A percentile compares a stretch with the other conserved stretches of the same genome.
These are phyloP conservation scores for Dendroctonus ponderosae DNA, from an alignment of 1,140 invertebrate species.

Conservation along the genomic window DNA sequence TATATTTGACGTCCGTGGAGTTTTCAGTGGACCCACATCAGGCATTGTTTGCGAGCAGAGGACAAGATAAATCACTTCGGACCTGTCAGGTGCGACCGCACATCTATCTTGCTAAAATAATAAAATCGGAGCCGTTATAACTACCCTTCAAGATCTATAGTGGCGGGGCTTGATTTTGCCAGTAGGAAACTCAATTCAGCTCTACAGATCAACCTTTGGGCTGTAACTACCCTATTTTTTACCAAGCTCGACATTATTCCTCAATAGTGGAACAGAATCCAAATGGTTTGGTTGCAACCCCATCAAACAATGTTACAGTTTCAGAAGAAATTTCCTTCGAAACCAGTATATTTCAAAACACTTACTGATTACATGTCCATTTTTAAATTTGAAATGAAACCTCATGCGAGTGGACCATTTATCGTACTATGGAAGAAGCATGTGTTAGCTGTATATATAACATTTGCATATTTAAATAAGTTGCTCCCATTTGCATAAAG, in stretches of 20 bases:
- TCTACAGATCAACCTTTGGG: neutral
- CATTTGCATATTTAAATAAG: too few relatives aligned
- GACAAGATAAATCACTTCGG: conserved; percentile 32
- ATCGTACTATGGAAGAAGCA: too few relatives aligned
- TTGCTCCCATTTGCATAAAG: too few relatives aligned
- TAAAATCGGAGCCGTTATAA: conserved; percentile 16
- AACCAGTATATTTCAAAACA: too few relatives aligned
- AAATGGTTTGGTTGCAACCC: neutral
- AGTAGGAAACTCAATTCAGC: neutral
- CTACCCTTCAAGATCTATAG: neutral
- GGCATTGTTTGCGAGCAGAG: conserved; percentile 19
- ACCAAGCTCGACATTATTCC: neutral
- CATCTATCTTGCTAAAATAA: conserved; percentile 30
- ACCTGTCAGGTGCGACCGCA: conserved; percentile 28
- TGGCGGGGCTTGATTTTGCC: neutral
- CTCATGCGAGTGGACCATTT: too few relatives aligned
- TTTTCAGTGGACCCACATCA: conserved; percentile 20
- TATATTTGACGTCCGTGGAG: conserved; percentile 14
- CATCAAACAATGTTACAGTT: neutral
- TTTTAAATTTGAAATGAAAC: too few relatives aligned
- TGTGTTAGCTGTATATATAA: too few relatives aligned
- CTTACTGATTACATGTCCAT: too few relatives aligned
- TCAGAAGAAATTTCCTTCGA: too few relatives aligned
- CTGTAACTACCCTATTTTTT: neutral
- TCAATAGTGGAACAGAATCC: neutral